Percentiles rank a stretch among this genome's conserved stretches.
phyloP scores from a whole-genome alignment of 2,797 vertebrate species.

The Enteromius viviparus region DNA sequence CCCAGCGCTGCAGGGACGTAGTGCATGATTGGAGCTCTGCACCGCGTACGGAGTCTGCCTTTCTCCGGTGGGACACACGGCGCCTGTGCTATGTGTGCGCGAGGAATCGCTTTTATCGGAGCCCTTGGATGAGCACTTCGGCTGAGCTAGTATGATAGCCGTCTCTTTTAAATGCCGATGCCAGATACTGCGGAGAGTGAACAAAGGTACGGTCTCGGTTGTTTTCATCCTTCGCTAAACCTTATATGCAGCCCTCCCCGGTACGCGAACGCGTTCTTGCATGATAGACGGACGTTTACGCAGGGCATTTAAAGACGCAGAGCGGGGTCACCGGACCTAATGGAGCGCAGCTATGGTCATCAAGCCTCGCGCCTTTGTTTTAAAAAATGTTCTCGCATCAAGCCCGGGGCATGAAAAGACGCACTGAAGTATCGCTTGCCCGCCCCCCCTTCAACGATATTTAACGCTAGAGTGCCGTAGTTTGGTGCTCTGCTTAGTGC shows the following conservation, averaged over 20 bases:
- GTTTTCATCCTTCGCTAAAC: slow-evolving; percentile 61
- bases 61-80: slow-evolving; percentile 79
- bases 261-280: slow-evolving; percentile 11
- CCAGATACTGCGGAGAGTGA: slow-evolving; percentile 94
- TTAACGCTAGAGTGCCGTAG: slow-evolving; percentile 35
- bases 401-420: slow-evolving; percentile 29
- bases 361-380: slow-evolving; percentile 39
- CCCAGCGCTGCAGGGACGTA: slow-evolving; percentile 63
- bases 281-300: slow-evolving; percentile 45
- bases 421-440: slow-evolving; percentile 22
- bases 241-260: slow-evolving; percentile 48
- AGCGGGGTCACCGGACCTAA: slow-evolving; percentile 15
- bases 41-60: slow-evolving; percentile 78
- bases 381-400: slow-evolving; percentile 21
- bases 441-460: slow-evolving; percentile 35
- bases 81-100: slow-evolving; percentile 70
- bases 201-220: slow-evolving; percentile 86
- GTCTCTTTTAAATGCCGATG: slow-evolving; percentile 99
- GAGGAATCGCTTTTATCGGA: slow-evolving; percentile 75
- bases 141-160: slow-evolving; percentile 91
- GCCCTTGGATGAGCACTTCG: slow-evolving; percentile 70
- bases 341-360: slow-evolving; percentile 27
- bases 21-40: slow-evolving; percentile 74
- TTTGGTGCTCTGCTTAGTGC: slow-evolving; percentile 39
- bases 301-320: slow-evolving; percentile 35